These are phyloP conservation scores for Cataglyphis altisquamis DNA, from an alignment of 2,888 invertebrate genomes.

Conservation along the genomic window DNA sequence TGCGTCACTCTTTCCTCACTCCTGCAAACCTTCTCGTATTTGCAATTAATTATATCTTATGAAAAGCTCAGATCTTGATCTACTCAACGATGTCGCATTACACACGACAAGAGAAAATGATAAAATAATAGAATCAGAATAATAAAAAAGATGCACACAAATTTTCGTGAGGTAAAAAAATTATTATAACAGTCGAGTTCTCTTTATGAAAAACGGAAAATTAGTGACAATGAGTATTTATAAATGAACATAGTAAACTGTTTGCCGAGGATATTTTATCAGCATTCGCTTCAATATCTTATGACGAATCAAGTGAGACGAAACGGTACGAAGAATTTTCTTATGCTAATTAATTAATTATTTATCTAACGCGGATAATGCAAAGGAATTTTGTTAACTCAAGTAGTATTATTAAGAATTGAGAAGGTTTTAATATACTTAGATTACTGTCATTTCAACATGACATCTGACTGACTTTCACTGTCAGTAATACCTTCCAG, in stretches of 20 bases:
- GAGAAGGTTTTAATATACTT: neutral
- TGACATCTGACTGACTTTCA: neutral
- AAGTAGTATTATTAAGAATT: neutral
- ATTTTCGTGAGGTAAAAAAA: neutral
- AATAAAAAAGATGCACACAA: neutral
- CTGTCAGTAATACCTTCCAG: neutral
- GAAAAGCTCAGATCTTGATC: slow-evolving; percentile 42
- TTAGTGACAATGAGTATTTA: neutral
- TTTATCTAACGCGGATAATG: neutral
- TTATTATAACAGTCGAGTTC: neutral
- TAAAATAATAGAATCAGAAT: slow-evolving; percentile 6
- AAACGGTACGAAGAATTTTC: neutral
- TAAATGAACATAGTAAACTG: neutral
- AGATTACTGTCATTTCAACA: slow-evolving; percentile 7
- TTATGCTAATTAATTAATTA: neutral
- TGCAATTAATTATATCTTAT: slow-evolving; percentile 67
- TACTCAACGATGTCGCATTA: slow-evolving; percentile 32
- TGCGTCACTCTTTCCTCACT: slow-evolving; percentile 39
- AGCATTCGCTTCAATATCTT: neutral
- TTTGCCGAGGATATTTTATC: neutral
- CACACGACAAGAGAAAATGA: slow-evolving; percentile 7
- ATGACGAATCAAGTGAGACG: neutral
- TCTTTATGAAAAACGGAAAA: neutral
- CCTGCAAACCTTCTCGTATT: slow-evolving; percentile 49
- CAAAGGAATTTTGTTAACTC: neutral